These are phyloP conservation scores for Leucania comma DNA, from an alignment of 2,888 invertebrate species.

Conservation along the genomic window DNA sequence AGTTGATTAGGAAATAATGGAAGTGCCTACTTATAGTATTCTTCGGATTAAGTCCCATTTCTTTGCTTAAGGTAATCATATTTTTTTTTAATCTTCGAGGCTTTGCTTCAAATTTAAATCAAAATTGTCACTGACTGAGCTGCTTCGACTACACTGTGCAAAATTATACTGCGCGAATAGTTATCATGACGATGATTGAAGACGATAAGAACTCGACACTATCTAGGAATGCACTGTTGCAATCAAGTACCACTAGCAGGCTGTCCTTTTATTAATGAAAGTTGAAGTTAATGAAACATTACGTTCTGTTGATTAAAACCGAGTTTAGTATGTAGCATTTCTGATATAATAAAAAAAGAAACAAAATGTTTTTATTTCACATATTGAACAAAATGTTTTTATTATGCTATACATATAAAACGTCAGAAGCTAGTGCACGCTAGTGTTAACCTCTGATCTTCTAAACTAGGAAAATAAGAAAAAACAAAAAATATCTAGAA, in stretches of 20 bases:
- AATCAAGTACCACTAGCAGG: constrained; percentile 10
- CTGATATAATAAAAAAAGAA: no score
- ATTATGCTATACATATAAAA: no score
- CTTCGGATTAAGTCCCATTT: neutral
- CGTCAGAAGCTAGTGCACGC: no score
- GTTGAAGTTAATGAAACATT: no score
- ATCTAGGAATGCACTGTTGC: constrained; percentile 35
- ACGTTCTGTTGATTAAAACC: neutral
- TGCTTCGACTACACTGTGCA: constrained; percentile 1
- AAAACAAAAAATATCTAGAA: constrained; percentile 12
- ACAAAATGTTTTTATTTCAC: no score
- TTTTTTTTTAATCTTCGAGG: neutral
- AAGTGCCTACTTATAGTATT: constrained; percentile 16
- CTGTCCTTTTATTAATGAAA: constrained; percentile 2
- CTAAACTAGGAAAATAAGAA: neutral
- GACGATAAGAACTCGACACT: constrained; percentile 13
- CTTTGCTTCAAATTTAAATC: neutral
- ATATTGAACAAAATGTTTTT: no score
- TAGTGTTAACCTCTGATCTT: neutral
- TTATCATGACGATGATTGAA: constrained; percentile 23
- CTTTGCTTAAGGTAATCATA: neutral
- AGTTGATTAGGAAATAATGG: neutral
- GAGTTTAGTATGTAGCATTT: neutral
- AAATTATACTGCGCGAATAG: constrained; percentile 9
- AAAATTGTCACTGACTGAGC: neutral